Percentiles rank a stretch among this genome's conserved stretches.
Conservation (phyloP, 2,797 vertebrate genomes). For the Geotrypetes seraphini region DNA sequence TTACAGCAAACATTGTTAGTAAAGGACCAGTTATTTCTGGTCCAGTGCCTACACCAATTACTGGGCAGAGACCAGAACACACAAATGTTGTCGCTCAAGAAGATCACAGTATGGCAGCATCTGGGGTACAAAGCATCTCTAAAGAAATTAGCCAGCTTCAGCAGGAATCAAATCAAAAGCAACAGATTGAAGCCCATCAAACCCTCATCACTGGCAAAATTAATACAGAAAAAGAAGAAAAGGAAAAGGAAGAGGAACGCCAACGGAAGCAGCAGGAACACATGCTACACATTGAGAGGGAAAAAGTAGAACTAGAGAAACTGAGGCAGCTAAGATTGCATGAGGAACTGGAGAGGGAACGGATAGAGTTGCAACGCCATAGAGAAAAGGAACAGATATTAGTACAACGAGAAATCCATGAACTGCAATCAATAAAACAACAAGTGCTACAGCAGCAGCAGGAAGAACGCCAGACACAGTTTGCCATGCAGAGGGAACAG, state of each 20-base stretch:
- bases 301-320: conserved; percentile 91
- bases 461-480: conserved; percentile 86
- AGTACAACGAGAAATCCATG: conserved; percentile 92
- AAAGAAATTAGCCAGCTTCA: conserved; percentile 44
- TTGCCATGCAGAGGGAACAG: conserved; percentile 92
- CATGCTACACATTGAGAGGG: conserved; percentile 82
- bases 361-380: conserved; percentile 87
- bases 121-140: conserved; percentile 1
- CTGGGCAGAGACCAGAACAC: conserved; percentile 25
- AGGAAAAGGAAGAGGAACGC: conserved; percentile 75
- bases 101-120: conserved; percentile 14
- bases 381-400: conserved; percentile 92
- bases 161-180: conserved; percentile 59
- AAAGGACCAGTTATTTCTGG: conserved; percentile 3
- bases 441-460: conserved; percentile 97
- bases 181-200: conserved; percentile 61
- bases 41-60: background rate
- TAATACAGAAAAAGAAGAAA: conserved; percentile 52
- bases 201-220: conserved; percentile 28
- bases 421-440: conserved; percentile 94
- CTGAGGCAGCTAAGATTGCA: conserved; percentile 85
- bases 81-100: conserved; percentile 3
- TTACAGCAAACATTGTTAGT: background rate
- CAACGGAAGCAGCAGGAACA: conserved; percentile 92
- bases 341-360: conserved; percentile 90